These are phyloP conservation scores for Balanococcus diminutus DNA, from an alignment of 2,888 invertebrate species.

Conservation along the genomic window DNA sequence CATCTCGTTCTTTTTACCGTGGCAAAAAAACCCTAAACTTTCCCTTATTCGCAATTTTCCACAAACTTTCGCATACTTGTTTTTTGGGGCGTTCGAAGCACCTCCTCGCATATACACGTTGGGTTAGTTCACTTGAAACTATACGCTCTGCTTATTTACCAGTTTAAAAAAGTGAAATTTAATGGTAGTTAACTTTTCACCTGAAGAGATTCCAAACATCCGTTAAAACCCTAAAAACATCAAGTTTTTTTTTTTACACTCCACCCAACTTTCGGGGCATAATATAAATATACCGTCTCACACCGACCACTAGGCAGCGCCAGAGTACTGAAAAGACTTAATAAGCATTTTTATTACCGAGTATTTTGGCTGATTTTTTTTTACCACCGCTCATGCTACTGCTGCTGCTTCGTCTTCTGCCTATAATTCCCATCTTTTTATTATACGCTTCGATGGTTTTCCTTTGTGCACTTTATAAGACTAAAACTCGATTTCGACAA, in stretches of 20 bases:
- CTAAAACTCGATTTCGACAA: not conserved
- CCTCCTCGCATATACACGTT: not conserved
- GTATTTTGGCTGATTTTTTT: not conserved
- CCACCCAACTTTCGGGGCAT: conserved; percentile 21
- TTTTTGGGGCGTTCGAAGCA: conserved; percentile 10
- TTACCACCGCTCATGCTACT: not conserved
- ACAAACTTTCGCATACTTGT: conserved; percentile 42
- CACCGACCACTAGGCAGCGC: not conserved
- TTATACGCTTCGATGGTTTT: conserved; percentile 17
- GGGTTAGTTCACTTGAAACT: conserved; percentile 37
- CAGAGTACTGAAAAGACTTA: not conserved
- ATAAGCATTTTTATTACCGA: conserved; percentile 1
- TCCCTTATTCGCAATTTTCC: conserved; percentile 42
- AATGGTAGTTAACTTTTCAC: conserved; percentile 51
- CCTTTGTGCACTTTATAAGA: not conserved
- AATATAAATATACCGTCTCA: conserved; percentile 47
- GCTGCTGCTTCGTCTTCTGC: not conserved
- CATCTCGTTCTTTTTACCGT: not conserved
- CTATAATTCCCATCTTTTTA: conserved; percentile 7
- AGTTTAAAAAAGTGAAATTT: conserved; percentile 49
- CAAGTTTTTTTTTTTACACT: conserved; percentile 36
- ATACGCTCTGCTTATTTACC: conserved; percentile 46
- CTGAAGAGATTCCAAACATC: conserved; percentile 47
- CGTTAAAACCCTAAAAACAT: conserved; percentile 44
- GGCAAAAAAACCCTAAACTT: conserved; percentile 30